These are phyloP conservation scores for Ditylenchus weischeri DNA, from an alignment of 2,888 invertebrate species.

Conservation along the genomic window DNA sequence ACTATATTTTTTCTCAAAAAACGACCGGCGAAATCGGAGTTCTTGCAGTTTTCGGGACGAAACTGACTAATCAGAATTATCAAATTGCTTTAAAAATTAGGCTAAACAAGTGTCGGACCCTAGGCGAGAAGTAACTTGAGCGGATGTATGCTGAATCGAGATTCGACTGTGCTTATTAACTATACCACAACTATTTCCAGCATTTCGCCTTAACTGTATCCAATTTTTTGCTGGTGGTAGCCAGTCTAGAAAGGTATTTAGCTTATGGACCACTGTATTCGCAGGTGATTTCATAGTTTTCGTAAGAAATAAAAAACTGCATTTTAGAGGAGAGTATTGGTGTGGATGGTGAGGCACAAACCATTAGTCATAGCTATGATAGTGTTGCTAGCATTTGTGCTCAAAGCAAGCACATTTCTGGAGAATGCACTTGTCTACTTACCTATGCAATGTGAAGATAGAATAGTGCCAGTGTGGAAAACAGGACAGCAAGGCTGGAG, in stretches of 20 bases:
- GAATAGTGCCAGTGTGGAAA: constrained; percentile 31
- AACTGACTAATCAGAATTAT: too few species aligned
- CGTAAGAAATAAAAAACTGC: neutral
- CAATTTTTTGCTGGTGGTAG: constrained; percentile 47
- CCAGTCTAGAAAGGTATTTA: constrained; percentile 43
- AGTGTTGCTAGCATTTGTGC: constrained; percentile 37
- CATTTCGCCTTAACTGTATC: constrained; percentile 47
- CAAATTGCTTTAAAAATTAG: too few species aligned
- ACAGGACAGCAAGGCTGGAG: constrained; percentile 19
- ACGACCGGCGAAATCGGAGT: too few species aligned
- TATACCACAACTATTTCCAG: constrained; percentile 27
- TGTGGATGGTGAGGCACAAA: constrained; percentile 44
- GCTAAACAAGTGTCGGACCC: too few species aligned
- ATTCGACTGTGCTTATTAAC: neutral
- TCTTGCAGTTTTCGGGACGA: too few species aligned
- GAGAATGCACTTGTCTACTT: constrained; percentile 36
- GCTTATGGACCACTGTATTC: constrained; percentile 39
- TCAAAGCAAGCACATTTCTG: constrained; percentile 44
- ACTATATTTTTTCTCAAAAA: too few species aligned
- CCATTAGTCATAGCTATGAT: constrained; percentile 35
- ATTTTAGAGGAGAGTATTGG: constrained; percentile 41
- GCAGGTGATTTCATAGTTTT: constrained; percentile 18
- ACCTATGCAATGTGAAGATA: constrained; percentile 17
- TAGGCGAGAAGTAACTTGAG: too few species aligned
- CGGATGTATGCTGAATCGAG: too few species aligned